Percentiles rank a stretch among this genome's conserved stretches.
Evolutionary conservation across 2,113 vertebrate species (phyloP).

Genomic region (Pleuronectes platessa): DNA sequence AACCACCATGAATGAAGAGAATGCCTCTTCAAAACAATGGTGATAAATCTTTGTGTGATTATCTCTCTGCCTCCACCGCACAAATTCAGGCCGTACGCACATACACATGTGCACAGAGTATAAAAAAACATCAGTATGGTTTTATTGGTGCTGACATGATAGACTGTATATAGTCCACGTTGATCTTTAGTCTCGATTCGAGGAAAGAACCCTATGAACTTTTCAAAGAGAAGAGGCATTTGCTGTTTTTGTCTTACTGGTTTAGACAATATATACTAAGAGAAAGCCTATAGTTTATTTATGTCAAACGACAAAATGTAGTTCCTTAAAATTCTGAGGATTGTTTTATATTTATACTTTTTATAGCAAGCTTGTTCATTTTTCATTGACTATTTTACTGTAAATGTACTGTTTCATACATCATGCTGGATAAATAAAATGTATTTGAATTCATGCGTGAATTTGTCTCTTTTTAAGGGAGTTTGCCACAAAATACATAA

Average conservation of each 20-base stretch:
- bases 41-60: constrained; percentile 66
- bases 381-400: constrained; percentile 70
- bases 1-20: constrained; percentile 76
- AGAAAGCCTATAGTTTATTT: constrained; percentile 74
- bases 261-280: constrained; percentile 78
- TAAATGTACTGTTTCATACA: constrained; percentile 67
- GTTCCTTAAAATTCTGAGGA: constrained; percentile 73
- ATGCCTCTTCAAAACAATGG: constrained; percentile 71
- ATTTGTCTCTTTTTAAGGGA: not conserved
- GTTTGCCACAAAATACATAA: not conserved
- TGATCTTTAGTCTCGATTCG: constrained; percentile 56
- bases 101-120: not conserved
- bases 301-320: constrained; percentile 74
- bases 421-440: constrained; percentile 77
- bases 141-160: constrained; percentile 69
- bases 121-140: constrained; percentile 52
- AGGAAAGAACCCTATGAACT: constrained; percentile 63
- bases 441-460: constrained; percentile 54
- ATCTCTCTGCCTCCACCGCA: constrained; percentile 61
- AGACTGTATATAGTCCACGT: constrained; percentile 63
- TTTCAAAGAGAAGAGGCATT: constrained; percentile 68
- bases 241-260: constrained; percentile 82
- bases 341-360: constrained; percentile 84
- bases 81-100: constrained; percentile 51
- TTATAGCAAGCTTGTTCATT: constrained; percentile 79